These are phyloP conservation scores for Cyprinodon brontotheroides DNA, from an alignment of 2,113 vertebrate species.

Conservation along the genomic window DNA sequence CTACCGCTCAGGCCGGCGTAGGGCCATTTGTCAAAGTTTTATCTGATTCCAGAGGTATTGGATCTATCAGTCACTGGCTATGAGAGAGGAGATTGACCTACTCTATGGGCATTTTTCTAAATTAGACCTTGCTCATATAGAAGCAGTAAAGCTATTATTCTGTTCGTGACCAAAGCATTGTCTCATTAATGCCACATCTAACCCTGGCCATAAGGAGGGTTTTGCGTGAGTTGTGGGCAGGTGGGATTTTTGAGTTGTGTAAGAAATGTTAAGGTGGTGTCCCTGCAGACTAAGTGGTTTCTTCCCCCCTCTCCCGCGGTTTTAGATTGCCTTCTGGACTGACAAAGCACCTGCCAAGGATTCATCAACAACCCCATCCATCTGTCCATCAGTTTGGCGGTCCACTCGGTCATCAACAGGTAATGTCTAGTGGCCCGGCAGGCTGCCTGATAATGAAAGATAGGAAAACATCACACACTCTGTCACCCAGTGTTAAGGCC, in stretches of 20 bases:
- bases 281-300: constrained; percentile 78
- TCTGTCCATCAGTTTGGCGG: constrained; percentile 81
- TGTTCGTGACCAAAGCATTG: constrained; percentile 52
- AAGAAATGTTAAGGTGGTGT: constrained; percentile 51
- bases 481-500: constrained; percentile 77
- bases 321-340: constrained; percentile 83
- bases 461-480: constrained; percentile 81
- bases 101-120: constrained; percentile 80
- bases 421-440: constrained; percentile 75
- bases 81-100: constrained; percentile 85
- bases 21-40: constrained; percentile 96
- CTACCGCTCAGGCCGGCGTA: constrained; percentile 73
- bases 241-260: constrained; percentile 55
- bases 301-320: constrained; percentile 65
- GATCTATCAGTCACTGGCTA: constrained; percentile 92
- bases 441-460: constrained; percentile 81
- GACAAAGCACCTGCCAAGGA: constrained; percentile 86
- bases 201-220: constrained; percentile 58
- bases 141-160: constrained; percentile 53
- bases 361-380: constrained; percentile 83
- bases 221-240: constrained; percentile 6
- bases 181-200: constrained; percentile 63
- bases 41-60: constrained; percentile 95
- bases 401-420: constrained; percentile 80
- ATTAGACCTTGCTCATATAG: constrained; percentile 77